phyloP scores from a whole-genome alignment of 2,888 invertebrate genomes.

The Diarsia brunnea region DNA sequence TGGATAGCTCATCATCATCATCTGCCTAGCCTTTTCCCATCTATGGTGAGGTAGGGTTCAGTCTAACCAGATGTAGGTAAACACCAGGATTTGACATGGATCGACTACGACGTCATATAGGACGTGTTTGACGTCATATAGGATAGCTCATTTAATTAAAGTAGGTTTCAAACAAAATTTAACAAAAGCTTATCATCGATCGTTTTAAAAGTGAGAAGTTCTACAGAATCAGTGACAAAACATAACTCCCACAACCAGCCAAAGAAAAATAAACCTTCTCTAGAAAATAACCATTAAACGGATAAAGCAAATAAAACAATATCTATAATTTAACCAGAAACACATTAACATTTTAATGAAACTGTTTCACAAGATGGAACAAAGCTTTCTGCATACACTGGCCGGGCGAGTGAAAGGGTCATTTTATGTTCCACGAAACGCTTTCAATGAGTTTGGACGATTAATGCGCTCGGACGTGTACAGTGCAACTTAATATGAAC shows the following conservation, averaged over 20 bases:
- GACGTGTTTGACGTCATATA: no score
- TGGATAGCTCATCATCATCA: background rate
- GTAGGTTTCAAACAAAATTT: background rate
- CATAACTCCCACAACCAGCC: background rate
- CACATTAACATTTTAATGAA: conserved; percentile 44
- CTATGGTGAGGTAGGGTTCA: no score
- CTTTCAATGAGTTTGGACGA: conserved; percentile 63
- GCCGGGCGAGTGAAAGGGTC: conserved; percentile 71
- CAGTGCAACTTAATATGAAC: conserved; percentile 53
- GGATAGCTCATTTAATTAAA: background rate
- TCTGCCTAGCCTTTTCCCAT: no score
- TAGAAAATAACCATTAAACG: conserved; percentile 9
- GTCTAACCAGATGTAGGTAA: no score
- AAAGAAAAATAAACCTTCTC: background rate
- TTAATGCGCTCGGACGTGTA: conserved; percentile 58
- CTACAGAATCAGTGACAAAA: background rate
- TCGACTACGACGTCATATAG: no score
- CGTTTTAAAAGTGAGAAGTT: background rate
- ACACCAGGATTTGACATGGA: no score
- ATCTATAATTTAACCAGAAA: conserved; percentile 32
- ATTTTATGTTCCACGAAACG: conserved; percentile 63
- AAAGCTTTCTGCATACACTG: conserved; percentile 42
- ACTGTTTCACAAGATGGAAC: conserved; percentile 42
- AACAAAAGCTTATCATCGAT: background rate
- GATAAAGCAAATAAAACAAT: conserved; percentile 25